A percentile compares a stretch with the other conserved stretches of the same genome.
These are phyloP conservation scores for Lophochroa leadbeateri DNA, from an alignment of 2,113 vertebrate species.

Conservation along the genomic window DNA sequence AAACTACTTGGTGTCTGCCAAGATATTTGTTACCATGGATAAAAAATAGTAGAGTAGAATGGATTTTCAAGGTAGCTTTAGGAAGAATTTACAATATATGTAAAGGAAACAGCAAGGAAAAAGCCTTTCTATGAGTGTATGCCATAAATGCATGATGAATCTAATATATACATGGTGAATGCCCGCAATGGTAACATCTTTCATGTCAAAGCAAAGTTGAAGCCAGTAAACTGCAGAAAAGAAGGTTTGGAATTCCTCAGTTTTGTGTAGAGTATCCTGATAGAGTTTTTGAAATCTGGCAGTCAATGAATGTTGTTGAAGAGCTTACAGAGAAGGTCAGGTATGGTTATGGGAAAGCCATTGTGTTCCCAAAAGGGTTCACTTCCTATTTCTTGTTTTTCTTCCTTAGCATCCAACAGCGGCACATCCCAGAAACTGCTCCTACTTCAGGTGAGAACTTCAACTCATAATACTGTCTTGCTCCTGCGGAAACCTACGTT, in stretches of 20 bases:
- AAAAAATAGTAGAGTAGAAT: not conserved
- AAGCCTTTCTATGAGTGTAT: not conserved
- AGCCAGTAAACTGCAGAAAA: not conserved
- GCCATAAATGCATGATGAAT: not conserved
- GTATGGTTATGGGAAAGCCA: not conserved
- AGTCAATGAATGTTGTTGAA: not conserved
- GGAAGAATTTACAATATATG: not conserved
- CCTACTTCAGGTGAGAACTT: not conserved
- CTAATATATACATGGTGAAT: accelerated
- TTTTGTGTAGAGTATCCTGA: not conserved
- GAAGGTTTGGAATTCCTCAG: not conserved
- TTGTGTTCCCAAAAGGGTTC: not conserved
- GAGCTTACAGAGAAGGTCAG: not conserved
- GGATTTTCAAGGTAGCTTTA: not conserved
- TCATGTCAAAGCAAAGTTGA: not conserved
- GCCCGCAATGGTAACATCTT: not conserved
- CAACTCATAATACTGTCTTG: not conserved
- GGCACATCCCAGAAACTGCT: not conserved
- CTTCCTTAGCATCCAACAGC: not conserved
- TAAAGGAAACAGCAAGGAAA: not conserved
- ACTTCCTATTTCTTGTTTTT: not conserved
- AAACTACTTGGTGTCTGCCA: not conserved
- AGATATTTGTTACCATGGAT: not conserved
- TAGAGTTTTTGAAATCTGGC: not conserved
- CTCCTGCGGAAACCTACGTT: not conserved